Conservation (phyloP, 2,888 invertebrate species). For the Augochlorella aurata region DNA sequence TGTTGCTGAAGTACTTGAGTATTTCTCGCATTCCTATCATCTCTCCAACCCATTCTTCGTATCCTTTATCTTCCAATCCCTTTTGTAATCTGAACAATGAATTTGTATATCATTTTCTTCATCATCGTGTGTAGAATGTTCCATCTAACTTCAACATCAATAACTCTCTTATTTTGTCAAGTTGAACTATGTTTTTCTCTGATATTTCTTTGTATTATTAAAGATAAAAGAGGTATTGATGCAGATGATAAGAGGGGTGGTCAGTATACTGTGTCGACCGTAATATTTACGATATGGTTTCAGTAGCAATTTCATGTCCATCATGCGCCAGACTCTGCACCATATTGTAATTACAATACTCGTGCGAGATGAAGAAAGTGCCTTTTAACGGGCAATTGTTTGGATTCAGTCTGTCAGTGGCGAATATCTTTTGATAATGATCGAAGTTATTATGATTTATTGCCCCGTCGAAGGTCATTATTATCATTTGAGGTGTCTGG, state of each 20-base stretch:
- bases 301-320: conserved; percentile 92
- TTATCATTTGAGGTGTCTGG: conserved; percentile 95
- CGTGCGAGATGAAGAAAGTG: conserved; percentile 96
- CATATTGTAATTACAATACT: conserved; percentile 95
- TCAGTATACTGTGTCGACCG: too few relatives aligned
- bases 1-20: conserved; percentile 90
- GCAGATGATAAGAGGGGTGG: too few relatives aligned
- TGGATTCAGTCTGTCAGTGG: conserved; percentile 90
- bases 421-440: conserved; percentile 93
- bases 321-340: conserved; percentile 94
- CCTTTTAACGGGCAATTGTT: conserved; percentile 94
- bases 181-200: too few relatives aligned
- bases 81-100: conserved; percentile 85
- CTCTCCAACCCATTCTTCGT: conserved; percentile 96
- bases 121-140: background rate
- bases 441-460: conserved; percentile 96
- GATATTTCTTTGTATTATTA: too few relatives aligned
- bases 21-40: conserved; percentile 97
- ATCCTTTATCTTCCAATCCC: conserved; percentile 93
- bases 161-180: background rate
- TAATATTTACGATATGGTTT: conserved; percentile 87
- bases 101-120: background rate
- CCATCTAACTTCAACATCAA: too few relatives aligned
- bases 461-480: conserved; percentile 96
- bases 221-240: too few relatives aligned